Evolutionary conservation across 2,797 vertebrate species (phyloP).

Genomic region (Nyctibius grandis): DNA sequence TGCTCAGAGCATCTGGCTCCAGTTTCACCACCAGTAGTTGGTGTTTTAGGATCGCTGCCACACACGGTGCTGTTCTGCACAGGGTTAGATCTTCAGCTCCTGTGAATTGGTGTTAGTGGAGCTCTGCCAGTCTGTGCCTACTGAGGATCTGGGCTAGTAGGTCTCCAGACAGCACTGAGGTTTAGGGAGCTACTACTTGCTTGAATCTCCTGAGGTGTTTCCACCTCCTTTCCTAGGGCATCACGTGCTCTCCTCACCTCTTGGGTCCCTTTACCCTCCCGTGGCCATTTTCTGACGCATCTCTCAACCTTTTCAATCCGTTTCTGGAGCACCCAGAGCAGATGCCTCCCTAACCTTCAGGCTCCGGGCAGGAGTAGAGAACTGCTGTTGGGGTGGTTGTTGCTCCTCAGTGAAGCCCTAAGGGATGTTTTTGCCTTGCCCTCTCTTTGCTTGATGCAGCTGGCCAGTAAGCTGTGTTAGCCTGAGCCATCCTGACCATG

Average conservation of each 20-base stretch:
- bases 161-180: not conserved
- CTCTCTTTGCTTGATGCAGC: not conserved
- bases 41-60: not conserved
- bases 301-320: not conserved
- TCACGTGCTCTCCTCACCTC: not conserved
- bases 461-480: not conserved
- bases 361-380: not conserved
- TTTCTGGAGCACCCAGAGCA: not conserved
- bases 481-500: not conserved
- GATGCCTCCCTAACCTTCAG: not conserved
- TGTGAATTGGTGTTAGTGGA: not conserved
- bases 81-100: not conserved
- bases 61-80: accelerated
- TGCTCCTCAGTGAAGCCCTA: not conserved
- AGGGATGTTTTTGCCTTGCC: not conserved
- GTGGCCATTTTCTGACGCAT: not conserved
- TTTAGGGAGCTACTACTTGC: not conserved
- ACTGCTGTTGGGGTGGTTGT: not conserved
- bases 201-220: not conserved
- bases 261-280: not conserved
- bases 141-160: slow-evolving; percentile 11
- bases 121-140: not conserved
- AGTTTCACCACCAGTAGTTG: not conserved
- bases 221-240: not conserved
- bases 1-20: not conserved